Percentiles rank a stretch among this genome's conserved stretches.
Conservation (phyloP, 2,113 vertebrate genomes). For the Cricetomys ansorgei region DNA sequence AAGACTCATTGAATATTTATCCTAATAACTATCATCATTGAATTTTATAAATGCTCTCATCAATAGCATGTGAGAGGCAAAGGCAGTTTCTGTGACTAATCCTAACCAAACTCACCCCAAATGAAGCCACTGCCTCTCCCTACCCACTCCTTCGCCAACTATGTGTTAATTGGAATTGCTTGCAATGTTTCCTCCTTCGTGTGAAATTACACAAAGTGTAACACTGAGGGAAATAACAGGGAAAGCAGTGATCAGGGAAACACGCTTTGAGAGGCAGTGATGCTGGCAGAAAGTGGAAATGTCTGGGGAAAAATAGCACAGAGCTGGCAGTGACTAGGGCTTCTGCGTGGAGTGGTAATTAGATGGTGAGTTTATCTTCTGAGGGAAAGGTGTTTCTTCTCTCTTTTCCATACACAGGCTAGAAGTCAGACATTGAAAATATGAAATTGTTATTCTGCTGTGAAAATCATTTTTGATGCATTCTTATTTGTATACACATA, state of each 20-base stretch:
- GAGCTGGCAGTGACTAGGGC: constrained; percentile 60
- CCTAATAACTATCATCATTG: not conserved
- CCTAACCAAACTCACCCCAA: constrained; percentile 19
- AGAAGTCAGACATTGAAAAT: constrained; percentile 31
- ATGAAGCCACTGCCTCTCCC: not conserved
- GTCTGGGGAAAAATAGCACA: constrained; percentile 55
- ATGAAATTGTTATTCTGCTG: constrained; percentile 42
- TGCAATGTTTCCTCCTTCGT: not conserved
- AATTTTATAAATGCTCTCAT: not conserved
- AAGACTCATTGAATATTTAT: not conserved
- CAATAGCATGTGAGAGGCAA: not conserved
- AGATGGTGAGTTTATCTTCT: constrained; percentile 65
- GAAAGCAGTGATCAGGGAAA: constrained; percentile 23
- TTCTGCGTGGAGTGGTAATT: not conserved
- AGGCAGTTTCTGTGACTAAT: constrained; percentile 6
- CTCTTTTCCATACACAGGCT: not conserved
- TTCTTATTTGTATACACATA: not conserved
- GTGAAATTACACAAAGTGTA: constrained; percentile 2
- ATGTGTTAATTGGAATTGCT: constrained; percentile 43
- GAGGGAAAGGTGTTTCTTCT: constrained; percentile 30
- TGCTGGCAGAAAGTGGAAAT: constrained; percentile 59
- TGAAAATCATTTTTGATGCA: constrained; percentile 59
- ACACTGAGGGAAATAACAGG: constrained; percentile 64
- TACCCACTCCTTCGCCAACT: not conserved
- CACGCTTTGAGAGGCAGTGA: constrained; percentile 13